Conservation (phyloP, 2,113 vertebrate species). For the Mohoua ochrocephala region DNA sequence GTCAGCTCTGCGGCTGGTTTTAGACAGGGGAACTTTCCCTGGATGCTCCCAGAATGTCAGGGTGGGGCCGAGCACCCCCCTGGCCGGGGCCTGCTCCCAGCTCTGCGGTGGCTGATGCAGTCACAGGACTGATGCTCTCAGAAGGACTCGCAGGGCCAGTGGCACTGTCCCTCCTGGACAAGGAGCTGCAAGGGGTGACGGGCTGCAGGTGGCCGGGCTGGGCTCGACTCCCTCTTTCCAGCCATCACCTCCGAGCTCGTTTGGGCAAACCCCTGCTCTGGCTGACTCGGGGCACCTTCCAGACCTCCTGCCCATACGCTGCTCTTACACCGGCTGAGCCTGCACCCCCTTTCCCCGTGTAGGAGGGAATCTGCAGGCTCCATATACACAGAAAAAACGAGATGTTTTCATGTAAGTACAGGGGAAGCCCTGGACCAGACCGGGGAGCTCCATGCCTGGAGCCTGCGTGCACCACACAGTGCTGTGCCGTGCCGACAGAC, state of each 20-base stretch:
- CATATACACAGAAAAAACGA: rapidly evolving
- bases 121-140: not conserved
- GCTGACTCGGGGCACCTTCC: not conserved
- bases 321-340: rapidly evolving
- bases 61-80: not conserved
- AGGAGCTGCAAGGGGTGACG: not conserved
- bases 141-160: not conserved
- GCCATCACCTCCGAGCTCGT: rapidly evolving
- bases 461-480: rapidly evolving
- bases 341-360: rapidly evolving
- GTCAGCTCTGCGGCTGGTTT: slow-evolving; percentile 73
- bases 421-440: not conserved
- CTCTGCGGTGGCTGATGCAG: not conserved
- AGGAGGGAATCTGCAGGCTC: not conserved
- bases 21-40: slow-evolving; percentile 57
- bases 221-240: rapidly evolving
- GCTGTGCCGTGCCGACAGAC: not conserved
- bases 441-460: rapidly evolving
- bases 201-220: not conserved
- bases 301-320: rapidly evolving
- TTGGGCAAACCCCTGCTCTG: not conserved
- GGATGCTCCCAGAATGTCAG: not conserved
- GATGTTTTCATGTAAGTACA: not conserved
- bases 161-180: not conserved
- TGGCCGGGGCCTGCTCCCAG: not conserved